These are phyloP conservation scores for Panulirus ornatus DNA, from an alignment of 1,140 invertebrate genomes.

Conservation along the genomic window DNA sequence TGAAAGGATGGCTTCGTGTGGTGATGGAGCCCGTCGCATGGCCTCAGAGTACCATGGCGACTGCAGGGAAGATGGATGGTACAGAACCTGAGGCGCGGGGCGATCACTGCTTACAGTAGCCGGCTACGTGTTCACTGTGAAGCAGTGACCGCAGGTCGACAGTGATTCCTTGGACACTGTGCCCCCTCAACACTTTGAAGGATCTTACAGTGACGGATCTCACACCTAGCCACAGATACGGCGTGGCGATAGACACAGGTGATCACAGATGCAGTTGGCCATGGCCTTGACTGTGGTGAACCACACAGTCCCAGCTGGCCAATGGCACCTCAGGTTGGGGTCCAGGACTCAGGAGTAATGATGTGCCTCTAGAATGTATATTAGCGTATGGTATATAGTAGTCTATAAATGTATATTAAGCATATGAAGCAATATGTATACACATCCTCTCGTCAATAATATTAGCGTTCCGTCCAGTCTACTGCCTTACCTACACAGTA, in stretches of 20 bases:
- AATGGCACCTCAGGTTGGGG: neutral
- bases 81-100: neutral
- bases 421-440: neutral
- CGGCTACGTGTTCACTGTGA: too few species aligned
- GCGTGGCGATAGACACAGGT: too few species aligned
- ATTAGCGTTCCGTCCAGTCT: neutral
- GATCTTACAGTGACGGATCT: too few species aligned
- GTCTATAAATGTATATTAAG: neutral
- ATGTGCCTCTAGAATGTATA: neutral
- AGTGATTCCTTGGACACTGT: too few species aligned
- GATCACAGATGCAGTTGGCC: too few species aligned
- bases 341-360: neutral
- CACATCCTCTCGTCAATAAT: neutral
- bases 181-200: too few species aligned
- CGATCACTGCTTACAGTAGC: neutral
- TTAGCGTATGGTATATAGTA: neutral
- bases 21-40: too few species aligned
- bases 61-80: too few species aligned
- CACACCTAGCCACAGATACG: too few species aligned
- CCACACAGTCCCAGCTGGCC: neutral
- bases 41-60: too few species aligned
- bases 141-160: too few species aligned
- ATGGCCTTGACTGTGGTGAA: too few species aligned
- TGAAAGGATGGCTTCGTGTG: conserved; percentile 14
- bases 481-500: conserved; percentile 4